A percentile compares a stretch with the other conserved stretches of the same genome.
Evolutionary conservation across 2,888 invertebrate genomes (phyloP).

Genomic region (Rhimphoctona megacephalus): DNA sequence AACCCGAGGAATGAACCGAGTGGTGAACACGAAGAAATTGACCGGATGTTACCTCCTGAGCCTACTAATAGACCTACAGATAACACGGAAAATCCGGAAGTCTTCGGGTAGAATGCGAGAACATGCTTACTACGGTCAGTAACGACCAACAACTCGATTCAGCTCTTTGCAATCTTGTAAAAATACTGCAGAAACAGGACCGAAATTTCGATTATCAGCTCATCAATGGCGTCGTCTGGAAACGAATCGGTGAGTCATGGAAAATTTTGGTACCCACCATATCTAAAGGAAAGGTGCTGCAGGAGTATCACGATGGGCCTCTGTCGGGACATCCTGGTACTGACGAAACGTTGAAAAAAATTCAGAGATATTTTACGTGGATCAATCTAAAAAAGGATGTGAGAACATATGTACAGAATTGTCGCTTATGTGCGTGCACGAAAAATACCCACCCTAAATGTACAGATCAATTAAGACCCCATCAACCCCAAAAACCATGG

Average conservation of each 20-base stretch:
- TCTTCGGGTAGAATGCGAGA: too few relatives aligned
- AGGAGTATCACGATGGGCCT: background rate
- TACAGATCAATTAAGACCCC: background rate
- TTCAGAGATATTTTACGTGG: background rate
- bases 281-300: background rate
- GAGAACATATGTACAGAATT: background rate
- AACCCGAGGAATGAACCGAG: background rate
- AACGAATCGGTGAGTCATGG: background rate
- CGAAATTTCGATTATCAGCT: background rate
- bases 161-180: background rate
- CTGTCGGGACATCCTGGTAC: background rate
- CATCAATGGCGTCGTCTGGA: background rate
- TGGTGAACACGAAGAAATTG: background rate
- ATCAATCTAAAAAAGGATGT: background rate
- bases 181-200: background rate
- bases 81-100: background rate
- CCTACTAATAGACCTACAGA: background rate
- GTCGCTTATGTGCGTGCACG: background rate
- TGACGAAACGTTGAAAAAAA: background rate
- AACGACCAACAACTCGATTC: constrained; percentile 12
- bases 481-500: constrained; percentile 1
- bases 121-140: background rate
- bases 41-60: background rate
- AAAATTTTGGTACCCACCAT: background rate
- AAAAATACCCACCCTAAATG: background rate